A percentile compares a stretch with the other conserved stretches of the same genome.
These are phyloP conservation scores for Caenorhabditis sp. DNA, from an alignment of 2,888 invertebrate genomes.

Conservation along the genomic window DNA sequence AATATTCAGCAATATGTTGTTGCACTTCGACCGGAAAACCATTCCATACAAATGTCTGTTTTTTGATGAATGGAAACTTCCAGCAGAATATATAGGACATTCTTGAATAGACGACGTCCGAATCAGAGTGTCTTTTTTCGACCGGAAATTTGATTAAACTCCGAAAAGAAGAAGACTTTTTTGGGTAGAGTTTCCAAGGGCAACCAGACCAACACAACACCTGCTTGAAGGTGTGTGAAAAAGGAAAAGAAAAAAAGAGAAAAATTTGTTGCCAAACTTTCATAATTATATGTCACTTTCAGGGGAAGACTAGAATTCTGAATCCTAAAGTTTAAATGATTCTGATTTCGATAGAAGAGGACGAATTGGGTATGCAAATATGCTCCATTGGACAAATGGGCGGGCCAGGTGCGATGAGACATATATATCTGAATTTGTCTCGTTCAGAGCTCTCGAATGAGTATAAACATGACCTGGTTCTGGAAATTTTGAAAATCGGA, in stretches of 20 bases:
- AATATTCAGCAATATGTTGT: not conserved
- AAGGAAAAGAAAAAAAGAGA: not conserved
- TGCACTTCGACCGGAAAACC: not conserved
- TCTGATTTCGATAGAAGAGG: not conserved
- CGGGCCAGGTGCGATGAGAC: too few relatives aligned
- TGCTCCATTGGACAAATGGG: too few relatives aligned
- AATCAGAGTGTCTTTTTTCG: too few relatives aligned
- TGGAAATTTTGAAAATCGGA: too few relatives aligned
- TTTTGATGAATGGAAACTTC: not conserved
- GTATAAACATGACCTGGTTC: too few relatives aligned
- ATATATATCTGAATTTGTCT: too few relatives aligned
- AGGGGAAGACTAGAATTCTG: not conserved
- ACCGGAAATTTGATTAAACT: too few relatives aligned
- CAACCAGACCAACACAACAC: not conserved
- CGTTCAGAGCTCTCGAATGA: too few relatives aligned
- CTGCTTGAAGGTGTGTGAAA: not conserved
- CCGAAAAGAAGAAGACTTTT: too few relatives aligned
- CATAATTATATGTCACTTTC: not conserved
- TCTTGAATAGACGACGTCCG: not conserved
- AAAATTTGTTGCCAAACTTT: not conserved
- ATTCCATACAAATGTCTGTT: too few relatives aligned
- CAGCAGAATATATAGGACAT: slow-evolving; percentile 1
- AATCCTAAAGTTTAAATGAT: not conserved
- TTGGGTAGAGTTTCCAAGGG: not conserved
- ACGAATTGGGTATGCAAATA: not conserved